phyloP scores from a whole-genome alignment of 2,797 vertebrate species.

The Clamator glandarius region DNA sequence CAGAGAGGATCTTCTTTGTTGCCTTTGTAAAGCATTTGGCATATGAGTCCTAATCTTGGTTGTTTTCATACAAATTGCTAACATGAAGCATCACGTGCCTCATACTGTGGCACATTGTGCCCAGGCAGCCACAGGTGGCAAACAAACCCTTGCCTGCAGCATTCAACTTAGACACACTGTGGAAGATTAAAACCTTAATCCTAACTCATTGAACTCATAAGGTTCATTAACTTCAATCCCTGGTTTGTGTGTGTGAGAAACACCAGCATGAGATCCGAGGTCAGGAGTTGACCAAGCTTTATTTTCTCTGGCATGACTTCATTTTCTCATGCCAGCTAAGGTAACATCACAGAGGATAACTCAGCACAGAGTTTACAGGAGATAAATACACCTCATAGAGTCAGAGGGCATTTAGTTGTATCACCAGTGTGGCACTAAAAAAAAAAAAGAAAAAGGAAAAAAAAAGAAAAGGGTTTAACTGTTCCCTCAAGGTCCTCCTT shows the following conservation, averaged over 20 bases:
- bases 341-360: neutral
- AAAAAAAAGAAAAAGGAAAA: no score
- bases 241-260: neutral
- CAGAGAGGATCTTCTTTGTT: neutral
- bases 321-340: neutral
- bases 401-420: neutral
- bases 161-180: no score
- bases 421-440: neutral
- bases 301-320: neutral
- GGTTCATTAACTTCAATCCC: neutral
- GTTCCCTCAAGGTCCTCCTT: neutral
- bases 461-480: neutral
- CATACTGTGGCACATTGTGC: fast-evolving
- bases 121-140: fast-evolving
- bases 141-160: neutral
- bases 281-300: neutral
- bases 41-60: fast-evolving
- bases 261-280: fast-evolving
- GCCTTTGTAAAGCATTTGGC: neutral
- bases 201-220: neutral
- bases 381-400: neutral
- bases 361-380: fast-evolving
- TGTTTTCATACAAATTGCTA: neutral
- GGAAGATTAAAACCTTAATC: slow-evolving; percentile 15
- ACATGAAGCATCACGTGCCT: neutral